Evolutionary conservation across 1,140 invertebrate genomes (phyloP).

Genomic region (Saccostrea echinata): DNA sequence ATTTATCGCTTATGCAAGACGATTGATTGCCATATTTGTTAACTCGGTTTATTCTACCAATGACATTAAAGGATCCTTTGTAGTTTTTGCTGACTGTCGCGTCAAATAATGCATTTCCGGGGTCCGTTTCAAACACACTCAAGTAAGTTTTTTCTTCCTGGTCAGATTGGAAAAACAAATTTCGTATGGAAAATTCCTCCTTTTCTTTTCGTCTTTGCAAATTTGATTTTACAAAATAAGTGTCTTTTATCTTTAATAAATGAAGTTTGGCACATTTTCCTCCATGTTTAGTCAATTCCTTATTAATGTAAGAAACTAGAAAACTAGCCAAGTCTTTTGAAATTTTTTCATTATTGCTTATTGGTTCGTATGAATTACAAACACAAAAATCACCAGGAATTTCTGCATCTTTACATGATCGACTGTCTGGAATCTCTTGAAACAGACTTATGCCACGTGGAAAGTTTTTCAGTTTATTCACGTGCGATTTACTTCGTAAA

Average conservation of each 20-base stretch:
- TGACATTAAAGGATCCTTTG: constrained; percentile 3
- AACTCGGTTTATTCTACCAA: constrained; percentile 43
- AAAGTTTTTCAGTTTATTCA: neutral
- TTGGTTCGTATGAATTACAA: constrained; percentile 71
- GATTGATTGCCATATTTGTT: constrained; percentile 56
- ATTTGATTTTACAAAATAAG: constrained; percentile 48
- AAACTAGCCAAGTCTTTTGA: constrained; percentile 50
- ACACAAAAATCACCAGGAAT: constrained; percentile 80
- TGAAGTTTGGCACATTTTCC: constrained; percentile 62
- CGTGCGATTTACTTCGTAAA: constrained; percentile 28
- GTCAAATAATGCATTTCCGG: constrained; percentile 54
- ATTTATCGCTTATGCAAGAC: constrained; percentile 50
- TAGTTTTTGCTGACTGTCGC: constrained; percentile 75
- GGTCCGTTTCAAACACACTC: constrained; percentile 46
- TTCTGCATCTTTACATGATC: constrained; percentile 78
- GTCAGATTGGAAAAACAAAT: constrained; percentile 63
- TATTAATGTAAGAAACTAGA: constrained; percentile 68
- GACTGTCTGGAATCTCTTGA: constrained; percentile 73
- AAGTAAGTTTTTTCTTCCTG: constrained; percentile 58
- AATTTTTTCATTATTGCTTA: constrained; percentile 25
- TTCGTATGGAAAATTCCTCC: constrained; percentile 60
- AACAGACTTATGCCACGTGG: constrained; percentile 77
- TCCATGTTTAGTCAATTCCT: constrained; percentile 46
- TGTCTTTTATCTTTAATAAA: constrained; percentile 51
- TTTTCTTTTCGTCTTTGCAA: constrained; percentile 43